Base-by-base conservation (phyloP, 2,888 invertebrate genomes). In the Bugulina stolonifera region DNA sequence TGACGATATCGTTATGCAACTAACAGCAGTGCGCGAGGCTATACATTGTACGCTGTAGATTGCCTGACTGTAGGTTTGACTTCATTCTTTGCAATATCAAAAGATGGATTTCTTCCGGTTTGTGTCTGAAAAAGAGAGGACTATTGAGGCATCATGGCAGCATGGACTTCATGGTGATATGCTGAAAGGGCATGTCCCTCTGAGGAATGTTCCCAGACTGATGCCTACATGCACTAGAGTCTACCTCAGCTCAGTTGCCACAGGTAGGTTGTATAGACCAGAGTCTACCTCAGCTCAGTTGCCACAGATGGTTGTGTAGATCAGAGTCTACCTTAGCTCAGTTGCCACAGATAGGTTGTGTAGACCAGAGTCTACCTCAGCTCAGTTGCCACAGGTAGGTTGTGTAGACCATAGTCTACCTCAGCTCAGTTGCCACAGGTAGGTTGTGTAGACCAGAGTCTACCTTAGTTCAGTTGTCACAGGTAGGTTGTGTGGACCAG, bases 141-240 rank as follows among this genome's bases (percentile, higher is more conserved):
- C 64, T 32, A 32, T 64, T 5, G 64, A 64, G 32, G 64, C 64
- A 14, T 27, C 64, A 27, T 64, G 64, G 64, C 64, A 64, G 64
- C 29, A 64, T 25, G 27, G 27, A 29, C 32, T 64, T 10, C 32
- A 27, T 64, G 27, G 14, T 22, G 25, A 27, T 2, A 10, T 64
- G 29, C 64, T 64, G 18, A 14, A 64, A 10, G 64, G 64, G 29
- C 64, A 32, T 5, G 25, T 64, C 32, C 64, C 29, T 32, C 64
- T 64, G 14, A 25, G 32, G 27, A 64, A 64, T 32, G 2, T 64
- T 29, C 64, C 64, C 3, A 22, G n/a, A 14, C 27, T 64, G 64
- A 22, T 64, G 14, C 64, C 64, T 10, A 64, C 64, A 32, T 25
- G 25, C 5, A 32, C 27, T 29, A 64, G 32, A 64, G 64, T 64